phyloP scores from a whole-genome alignment of 2,113 vertebrate species.

The Indicator maculatus region DNA sequence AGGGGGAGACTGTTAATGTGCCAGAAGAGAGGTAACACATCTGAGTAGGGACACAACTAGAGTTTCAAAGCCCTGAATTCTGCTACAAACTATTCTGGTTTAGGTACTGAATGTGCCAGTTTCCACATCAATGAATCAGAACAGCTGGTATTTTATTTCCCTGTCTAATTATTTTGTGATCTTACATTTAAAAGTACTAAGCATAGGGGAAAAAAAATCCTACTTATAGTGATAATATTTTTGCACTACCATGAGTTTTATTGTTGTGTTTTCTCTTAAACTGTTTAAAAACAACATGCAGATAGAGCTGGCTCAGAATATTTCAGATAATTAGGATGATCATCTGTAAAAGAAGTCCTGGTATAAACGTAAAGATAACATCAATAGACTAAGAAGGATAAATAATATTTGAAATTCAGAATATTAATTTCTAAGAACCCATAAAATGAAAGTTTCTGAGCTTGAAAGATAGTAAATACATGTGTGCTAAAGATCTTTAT shows the following conservation, averaged over 20 bases:
- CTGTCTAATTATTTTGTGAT: not conserved
- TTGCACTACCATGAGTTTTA: not conserved
- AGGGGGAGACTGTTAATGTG: not conserved
- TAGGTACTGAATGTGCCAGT: not conserved
- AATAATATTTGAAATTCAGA: not conserved
- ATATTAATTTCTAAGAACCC: not conserved
- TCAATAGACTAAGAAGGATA: not conserved
- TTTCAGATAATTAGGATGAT: not conserved
- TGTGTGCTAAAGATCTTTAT: not conserved
- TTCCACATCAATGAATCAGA: not conserved
- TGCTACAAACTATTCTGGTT: not conserved
- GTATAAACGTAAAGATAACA: not conserved
- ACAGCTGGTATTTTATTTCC: not conserved
- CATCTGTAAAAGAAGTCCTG: not conserved
- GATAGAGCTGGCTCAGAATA: not conserved
- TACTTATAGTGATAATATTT: not conserved
- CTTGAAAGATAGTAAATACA: not conserved
- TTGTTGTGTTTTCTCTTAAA: not conserved
- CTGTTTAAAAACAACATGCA: not conserved
- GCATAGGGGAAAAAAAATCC: not conserved
- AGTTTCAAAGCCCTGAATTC: not conserved
- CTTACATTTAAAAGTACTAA: not conserved
- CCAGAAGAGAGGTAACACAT: not conserved
- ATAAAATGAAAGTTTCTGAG: not conserved
- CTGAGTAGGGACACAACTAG: rapidly evolving